Percentiles rank a stretch among this genome's conserved stretches.
These are phyloP conservation scores for Apamea anceps DNA, from an alignment of 2,888 invertebrate species.

Conservation along the genomic window DNA sequence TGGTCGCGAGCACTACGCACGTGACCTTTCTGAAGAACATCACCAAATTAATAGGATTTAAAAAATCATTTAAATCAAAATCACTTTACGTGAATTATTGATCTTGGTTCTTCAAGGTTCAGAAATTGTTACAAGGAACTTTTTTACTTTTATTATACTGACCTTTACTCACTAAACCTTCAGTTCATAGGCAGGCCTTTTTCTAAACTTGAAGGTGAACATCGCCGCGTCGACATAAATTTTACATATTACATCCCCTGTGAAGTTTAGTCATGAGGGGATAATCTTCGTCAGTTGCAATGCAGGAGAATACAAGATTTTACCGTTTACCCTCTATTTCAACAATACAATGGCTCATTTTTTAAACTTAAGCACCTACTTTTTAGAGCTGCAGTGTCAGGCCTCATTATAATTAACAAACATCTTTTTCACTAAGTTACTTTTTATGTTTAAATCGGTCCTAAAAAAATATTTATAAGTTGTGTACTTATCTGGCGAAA, in stretches of 20 bases:
- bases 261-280: background rate
- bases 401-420: background rate
- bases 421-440: background rate
- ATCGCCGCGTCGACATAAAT: background rate
- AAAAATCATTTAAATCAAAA: background rate
- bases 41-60: background rate
- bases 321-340: background rate
- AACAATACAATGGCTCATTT: background rate
- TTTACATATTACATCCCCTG: constrained; percentile 21
- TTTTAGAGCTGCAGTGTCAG: background rate
- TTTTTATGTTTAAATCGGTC: background rate
- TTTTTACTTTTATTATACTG: background rate
- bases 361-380: background rate
- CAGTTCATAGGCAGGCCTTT: background rate
- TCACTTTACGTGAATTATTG: too few species aligned
- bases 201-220: background rate
- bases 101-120: background rate
- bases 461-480: background rate
- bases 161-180: background rate
- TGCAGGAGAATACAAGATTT: background rate
- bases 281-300: background rate
- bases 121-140: too few species aligned
- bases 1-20: background rate
- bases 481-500: too few species aligned
- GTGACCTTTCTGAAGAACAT: background rate